A percentile compares a stretch with the other conserved stretches of the same genome.
Evolutionary conservation across 2,888 invertebrate genomes (phyloP).

Genomic region (Drosophila greeni): DNA sequence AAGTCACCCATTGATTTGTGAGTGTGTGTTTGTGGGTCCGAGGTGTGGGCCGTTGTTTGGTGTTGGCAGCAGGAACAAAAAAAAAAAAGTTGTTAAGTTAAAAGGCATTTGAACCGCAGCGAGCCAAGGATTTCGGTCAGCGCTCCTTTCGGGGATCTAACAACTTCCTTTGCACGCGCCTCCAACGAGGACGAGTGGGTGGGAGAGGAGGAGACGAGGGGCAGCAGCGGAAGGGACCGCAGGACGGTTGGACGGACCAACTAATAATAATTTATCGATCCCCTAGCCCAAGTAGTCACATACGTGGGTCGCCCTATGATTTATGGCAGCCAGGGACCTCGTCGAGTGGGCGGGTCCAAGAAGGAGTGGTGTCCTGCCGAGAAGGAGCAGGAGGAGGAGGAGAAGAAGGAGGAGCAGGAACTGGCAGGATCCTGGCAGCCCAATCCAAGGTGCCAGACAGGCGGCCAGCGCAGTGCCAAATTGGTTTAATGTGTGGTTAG

Average conservation of each 20-base stretch:
- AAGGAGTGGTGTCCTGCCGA: slow-evolving; percentile 9
- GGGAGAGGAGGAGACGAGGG: slow-evolving; percentile 2
- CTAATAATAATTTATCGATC: slow-evolving; percentile 77
- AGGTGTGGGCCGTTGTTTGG: slow-evolving; percentile 50
- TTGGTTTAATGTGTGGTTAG: slow-evolving; percentile 74
- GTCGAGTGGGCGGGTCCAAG: slow-evolving; percentile 36
- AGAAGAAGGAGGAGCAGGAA: not conserved
- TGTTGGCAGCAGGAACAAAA: slow-evolving; percentile 59
- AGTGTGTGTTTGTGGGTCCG: slow-evolving; percentile 41
- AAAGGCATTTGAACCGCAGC: slow-evolving; percentile 75
- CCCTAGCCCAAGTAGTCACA: slow-evolving; percentile 70
- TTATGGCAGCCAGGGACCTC: slow-evolving; percentile 61
- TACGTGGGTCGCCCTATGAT: slow-evolving; percentile 69
- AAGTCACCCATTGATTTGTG: slow-evolving; percentile 67
- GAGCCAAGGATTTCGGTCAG: slow-evolving; percentile 66
- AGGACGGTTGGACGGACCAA: slow-evolving; percentile 57
- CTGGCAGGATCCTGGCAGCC: slow-evolving; percentile 18
- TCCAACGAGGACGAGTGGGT: slow-evolving; percentile 32
- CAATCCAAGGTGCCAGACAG: slow-evolving; percentile 55
- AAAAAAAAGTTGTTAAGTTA: slow-evolving; percentile 74
- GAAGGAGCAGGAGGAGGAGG: not conserved
- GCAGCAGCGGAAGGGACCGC: not conserved
- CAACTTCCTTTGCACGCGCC: slow-evolving; percentile 69
- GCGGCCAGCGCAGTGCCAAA: slow-evolving; percentile 61
- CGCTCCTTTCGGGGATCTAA: slow-evolving; percentile 62